Evolutionary conservation across 2,113 vertebrate genomes (phyloP), one percentile per base, ranked within the genome.

Genomic region (Bubo blakistoni): DNA sequence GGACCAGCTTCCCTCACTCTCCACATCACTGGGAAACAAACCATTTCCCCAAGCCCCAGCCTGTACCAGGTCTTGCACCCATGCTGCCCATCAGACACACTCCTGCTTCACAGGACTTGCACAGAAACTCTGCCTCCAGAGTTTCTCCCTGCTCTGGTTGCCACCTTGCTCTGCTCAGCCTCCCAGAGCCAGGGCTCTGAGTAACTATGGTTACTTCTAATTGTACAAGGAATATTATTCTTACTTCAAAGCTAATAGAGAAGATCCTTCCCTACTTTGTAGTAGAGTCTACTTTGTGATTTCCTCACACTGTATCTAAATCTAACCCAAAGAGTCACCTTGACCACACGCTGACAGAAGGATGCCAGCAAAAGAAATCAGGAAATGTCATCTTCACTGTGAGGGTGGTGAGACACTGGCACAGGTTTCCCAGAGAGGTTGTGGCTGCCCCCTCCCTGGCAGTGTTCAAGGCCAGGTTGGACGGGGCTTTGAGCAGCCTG

Each of bases 41-140:
- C 10, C 25, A 1, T 15, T 34, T 29, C 32, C 55, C 42, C 49
- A 2, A 7, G 10, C 4, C 34, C 38, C 44, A 18, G 30, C 26
- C 52, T 3, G 24, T 16, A 29, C 51, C 7, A 0, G 16, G 7
- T 51, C 49, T 47, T 9, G 27, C 18, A 10, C 22, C 22, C 55
- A 30, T 2, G 2, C 25, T 13, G 29, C 27, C 61, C 26, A 2
- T 17, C 77, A 18, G 67, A 20, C 11, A 4, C 1, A 2, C 2
- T 20, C 29, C 44, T 19, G 2, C 69, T 52, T 26, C 30, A 2
- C 26, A 9, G 17, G 12, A 38, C 10, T 6, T 11, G 15, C 58
- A 13, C 14, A 4, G 46, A 20, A 46, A 17, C 10, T 34, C 57
- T 40, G 16, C 21, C 18, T 27, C 38, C 49, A 17, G 9, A 42